Percentiles rank a stretch among this genome's conserved stretches.
phyloP scores from a whole-genome alignment of 2,797 vertebrate species.

The Poeciliopsis gracilis region DNA sequence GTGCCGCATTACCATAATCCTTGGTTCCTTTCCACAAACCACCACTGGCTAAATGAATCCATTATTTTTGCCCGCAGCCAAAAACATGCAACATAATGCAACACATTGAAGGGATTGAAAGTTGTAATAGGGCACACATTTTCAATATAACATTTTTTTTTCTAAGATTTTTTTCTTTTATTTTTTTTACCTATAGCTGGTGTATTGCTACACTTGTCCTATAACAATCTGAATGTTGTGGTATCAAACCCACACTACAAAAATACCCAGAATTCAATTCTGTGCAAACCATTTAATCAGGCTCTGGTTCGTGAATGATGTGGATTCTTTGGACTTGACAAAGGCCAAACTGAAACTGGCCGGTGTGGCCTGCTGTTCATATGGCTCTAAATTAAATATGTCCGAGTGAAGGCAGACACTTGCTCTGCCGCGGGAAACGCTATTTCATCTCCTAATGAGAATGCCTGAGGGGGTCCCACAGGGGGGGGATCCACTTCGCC shows the following conservation, averaged over 20 bases:
- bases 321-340: slow-evolving; percentile 46
- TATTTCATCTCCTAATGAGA: slow-evolving; percentile 88
- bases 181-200: slow-evolving; percentile 33
- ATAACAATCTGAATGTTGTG: slow-evolving; percentile 39
- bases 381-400: slow-evolving; percentile 81
- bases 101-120: slow-evolving; percentile 71
- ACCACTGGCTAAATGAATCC: slow-evolving; percentile 83
- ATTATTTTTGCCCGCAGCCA: slow-evolving; percentile 79
- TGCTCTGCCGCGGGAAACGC: slow-evolving; percentile 77
- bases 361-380: slow-evolving; percentile 65
- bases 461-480: slow-evolving; percentile 82
- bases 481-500: slow-evolving; percentile 80
- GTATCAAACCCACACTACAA: slow-evolving; percentile 10
- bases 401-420: slow-evolving; percentile 71
- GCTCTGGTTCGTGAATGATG: slow-evolving; percentile 24
- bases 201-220: slow-evolving; percentile 59
- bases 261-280: slow-evolving; percentile 26
- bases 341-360: slow-evolving; percentile 58
- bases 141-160: slow-evolving; percentile 49
- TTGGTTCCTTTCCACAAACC: slow-evolving; percentile 79
- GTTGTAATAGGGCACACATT: slow-evolving; percentile 63
- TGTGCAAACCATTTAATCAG: slow-evolving; percentile 31
- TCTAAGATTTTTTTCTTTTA: slow-evolving; percentile 40
- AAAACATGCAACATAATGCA: slow-evolving; percentile 81
- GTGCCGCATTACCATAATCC: slow-evolving; percentile 80